Percentiles rank a stretch among this genome's conserved stretches.
phyloP scores from a whole-genome alignment of 1,140 invertebrate genomes.

The Lepidurus packardi region DNA sequence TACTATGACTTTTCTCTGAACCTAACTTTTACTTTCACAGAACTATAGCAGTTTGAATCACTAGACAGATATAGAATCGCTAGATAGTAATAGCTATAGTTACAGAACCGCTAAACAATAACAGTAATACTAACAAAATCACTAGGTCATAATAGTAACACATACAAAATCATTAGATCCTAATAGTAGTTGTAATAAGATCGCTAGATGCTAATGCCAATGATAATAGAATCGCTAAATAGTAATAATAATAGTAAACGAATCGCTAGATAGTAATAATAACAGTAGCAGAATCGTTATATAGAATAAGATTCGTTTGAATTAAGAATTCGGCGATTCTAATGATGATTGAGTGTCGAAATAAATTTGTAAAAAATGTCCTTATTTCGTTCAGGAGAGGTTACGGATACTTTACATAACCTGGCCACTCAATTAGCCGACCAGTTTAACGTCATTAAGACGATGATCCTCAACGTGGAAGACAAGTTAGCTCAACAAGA shows the following conservation, averaged over 20 bases:
- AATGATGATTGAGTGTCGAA: neutral
- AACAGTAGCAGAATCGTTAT: neutral
- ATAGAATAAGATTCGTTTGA: neutral
- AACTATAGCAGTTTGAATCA: too few relatives aligned
- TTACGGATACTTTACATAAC: slow-evolving; percentile 43
- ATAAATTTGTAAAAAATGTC: neutral
- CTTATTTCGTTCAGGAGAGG: slow-evolving; percentile 40
- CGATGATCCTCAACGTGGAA: slow-evolving; percentile 43
- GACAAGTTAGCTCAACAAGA: slow-evolving; percentile 43
- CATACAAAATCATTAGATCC: too few relatives aligned
- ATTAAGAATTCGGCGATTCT: slow-evolving; percentile 8
- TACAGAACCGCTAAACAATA: too few relatives aligned
- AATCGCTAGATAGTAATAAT: neutral
- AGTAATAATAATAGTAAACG: neutral
- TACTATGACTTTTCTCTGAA: neutral
- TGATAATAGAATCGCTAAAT: too few relatives aligned
- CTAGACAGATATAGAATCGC: too few relatives aligned
- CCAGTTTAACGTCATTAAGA: slow-evolving; percentile 43
- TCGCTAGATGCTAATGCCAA: too few relatives aligned
- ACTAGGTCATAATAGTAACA: too few relatives aligned
- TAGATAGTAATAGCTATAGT: too few relatives aligned
- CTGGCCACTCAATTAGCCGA: slow-evolving; percentile 41
- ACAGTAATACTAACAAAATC: too few relatives aligned
- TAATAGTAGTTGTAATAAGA: too few relatives aligned
- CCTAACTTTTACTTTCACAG: neutral